A percentile compares a stretch with the other conserved stretches of the same genome.
These are phyloP conservation scores for Tympanoctomys barrerae DNA, from an alignment of 2,797 vertebrate genomes.

Conservation along the genomic window DNA sequence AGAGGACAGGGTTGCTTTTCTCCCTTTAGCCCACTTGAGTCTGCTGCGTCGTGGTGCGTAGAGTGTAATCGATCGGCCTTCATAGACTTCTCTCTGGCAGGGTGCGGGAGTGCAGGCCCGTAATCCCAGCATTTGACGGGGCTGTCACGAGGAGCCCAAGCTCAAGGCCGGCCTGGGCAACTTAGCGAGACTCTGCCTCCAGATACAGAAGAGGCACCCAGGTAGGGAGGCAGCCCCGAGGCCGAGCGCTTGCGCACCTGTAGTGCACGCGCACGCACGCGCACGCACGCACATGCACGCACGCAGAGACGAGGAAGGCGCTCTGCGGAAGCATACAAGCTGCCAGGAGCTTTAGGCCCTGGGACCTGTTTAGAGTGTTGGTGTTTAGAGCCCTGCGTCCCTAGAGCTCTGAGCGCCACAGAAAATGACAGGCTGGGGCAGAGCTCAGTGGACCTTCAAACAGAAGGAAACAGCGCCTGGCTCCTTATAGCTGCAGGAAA, in stretches of 20 bases:
- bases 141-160: not conserved
- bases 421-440: not conserved
- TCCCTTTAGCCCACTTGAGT: not conserved
- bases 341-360: slow-evolving; percentile 5
- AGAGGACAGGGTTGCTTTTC: not conserved
- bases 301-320: too few relatives aligned
- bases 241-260: not conserved
- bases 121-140: not conserved
- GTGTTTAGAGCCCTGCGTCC: not conserved
- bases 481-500: not conserved
- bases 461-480: not conserved
- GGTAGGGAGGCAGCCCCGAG: not conserved
- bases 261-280: not conserved
- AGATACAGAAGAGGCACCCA: not conserved
- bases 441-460: not conserved
- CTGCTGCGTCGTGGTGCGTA: not conserved
- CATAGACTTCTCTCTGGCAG: not conserved
- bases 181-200: not conserved
- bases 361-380: not conserved
- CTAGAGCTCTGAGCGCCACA: slow-evolving; percentile 18
- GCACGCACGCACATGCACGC: too few relatives aligned
- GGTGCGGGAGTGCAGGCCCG: not conserved
- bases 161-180: not conserved
- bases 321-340: not conserved
- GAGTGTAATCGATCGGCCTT: not conserved